Conservation (phyloP, 2,888 invertebrate genomes). For the Leptinotarsa juncta region DNA sequence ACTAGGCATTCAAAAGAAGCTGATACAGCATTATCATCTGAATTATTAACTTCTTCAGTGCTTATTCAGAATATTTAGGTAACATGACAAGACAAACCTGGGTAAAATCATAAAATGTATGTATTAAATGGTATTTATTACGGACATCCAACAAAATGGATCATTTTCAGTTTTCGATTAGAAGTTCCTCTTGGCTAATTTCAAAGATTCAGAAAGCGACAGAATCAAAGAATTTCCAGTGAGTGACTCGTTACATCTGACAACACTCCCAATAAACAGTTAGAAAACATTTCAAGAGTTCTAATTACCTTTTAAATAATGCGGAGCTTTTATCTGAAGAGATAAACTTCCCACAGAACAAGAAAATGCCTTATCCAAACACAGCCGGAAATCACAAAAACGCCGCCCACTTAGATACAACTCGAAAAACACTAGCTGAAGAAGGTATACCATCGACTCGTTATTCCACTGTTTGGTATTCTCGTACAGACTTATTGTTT, state of each 20-base stretch:
- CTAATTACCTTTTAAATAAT: conserved; percentile 24
- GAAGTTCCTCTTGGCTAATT: too few species aligned
- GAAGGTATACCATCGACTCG: conserved; percentile 18
- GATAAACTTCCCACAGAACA: conserved; percentile 24
- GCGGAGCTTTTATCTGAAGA: conserved; percentile 20
- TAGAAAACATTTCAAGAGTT: neutral
- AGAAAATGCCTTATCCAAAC: conserved; percentile 27
- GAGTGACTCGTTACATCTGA: neutral
- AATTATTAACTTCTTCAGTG: too few species aligned
- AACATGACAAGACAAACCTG: too few species aligned
- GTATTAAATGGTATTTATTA: too few species aligned
- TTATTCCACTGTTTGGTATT: conserved; percentile 32
- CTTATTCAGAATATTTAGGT: too few species aligned
- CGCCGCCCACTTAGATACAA: conserved; percentile 25
- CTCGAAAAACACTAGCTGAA: conserved; percentile 24
- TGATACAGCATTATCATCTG: too few species aligned
- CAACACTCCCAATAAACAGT: neutral
- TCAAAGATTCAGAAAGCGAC: neutral
- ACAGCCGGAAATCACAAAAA: conserved; percentile 24
- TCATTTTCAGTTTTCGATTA: too few species aligned
- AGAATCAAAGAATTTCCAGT: neutral
- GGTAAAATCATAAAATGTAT: too few species aligned
- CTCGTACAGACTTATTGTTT: conserved; percentile 48
- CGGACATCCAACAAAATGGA: too few species aligned
- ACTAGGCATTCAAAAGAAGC: too few species aligned